phyloP scores from a whole-genome alignment of 23 tunicate species.

The Phallusia fumigata region DNA sequence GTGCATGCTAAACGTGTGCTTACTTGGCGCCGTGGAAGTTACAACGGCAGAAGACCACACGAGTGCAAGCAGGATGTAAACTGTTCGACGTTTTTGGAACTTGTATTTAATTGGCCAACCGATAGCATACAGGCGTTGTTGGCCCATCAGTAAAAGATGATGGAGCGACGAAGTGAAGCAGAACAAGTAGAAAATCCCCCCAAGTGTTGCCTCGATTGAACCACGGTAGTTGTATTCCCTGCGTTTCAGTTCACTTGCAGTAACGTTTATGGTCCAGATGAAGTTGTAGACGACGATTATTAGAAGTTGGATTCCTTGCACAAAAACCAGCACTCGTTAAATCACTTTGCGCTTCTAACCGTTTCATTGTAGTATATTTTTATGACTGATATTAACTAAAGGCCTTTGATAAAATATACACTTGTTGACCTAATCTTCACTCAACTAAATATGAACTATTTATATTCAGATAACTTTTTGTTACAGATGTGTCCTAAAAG shows the following conservation, averaged over 20 bases:
- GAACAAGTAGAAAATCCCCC: slow-evolving; percentile 3
- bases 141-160: neutral
- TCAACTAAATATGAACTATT: no score
- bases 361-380: no score
- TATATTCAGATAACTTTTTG: no score
- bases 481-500: no score
- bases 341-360: no score
- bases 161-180: slow-evolving; percentile 12
- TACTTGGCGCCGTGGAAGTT: neutral
- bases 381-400: no score
- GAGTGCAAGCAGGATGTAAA: neutral
- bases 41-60: neutral
- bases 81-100: neutral
- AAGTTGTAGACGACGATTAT: slow-evolving; percentile 1
- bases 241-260: neutral
- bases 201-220: slow-evolving; percentile 1
- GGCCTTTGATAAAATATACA: no score
- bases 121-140: slow-evolving; percentile 25
- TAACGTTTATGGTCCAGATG: neutral
- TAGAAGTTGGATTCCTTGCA: neutral
- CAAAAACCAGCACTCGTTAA: no score
- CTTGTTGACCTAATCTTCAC: no score
- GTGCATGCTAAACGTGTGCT: neutral
- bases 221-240: neutral
- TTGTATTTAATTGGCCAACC: slow-evolving; percentile 5